A percentile compares a stretch with the other conserved stretches of the same genome.
Conservation (phyloP, 2,113 vertebrate species). For the Collichthys lucidus region DNA sequence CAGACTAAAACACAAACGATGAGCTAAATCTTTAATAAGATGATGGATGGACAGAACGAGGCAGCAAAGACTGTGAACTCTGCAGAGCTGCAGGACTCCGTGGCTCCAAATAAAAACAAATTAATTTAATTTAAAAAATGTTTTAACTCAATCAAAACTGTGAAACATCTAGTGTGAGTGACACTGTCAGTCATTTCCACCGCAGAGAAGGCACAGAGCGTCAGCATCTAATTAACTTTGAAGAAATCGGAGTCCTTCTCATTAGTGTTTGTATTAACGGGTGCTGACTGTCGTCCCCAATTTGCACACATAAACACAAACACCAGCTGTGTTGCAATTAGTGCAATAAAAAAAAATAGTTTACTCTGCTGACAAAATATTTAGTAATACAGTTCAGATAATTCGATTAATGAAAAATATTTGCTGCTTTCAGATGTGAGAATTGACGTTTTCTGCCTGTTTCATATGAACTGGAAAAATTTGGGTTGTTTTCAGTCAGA, state of each 20-base stretch:
- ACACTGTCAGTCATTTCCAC: neutral
- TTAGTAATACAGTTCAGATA: neutral
- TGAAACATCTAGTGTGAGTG: too few relatives aligned
- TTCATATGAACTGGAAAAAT: neutral
- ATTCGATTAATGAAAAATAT: too few relatives aligned
- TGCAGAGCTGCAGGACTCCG: too few relatives aligned
- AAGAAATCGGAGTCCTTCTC: neutral
- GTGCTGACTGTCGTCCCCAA: neutral
- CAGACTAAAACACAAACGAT: too few relatives aligned
- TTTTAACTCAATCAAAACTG: too few relatives aligned
- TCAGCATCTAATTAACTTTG: neutral
- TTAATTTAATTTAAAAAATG: too few relatives aligned
- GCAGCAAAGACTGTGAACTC: too few relatives aligned
- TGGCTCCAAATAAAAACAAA: too few relatives aligned
- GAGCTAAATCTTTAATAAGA: too few relatives aligned
- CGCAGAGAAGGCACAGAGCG: neutral
- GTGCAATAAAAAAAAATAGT: neutral
- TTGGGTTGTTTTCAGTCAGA: neutral
- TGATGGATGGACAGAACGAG: too few relatives aligned
- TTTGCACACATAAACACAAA: neutral
- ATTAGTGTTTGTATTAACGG: neutral
- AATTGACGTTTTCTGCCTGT: neutral
- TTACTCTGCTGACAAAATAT: neutral
- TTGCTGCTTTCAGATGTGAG: neutral
- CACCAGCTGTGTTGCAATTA: neutral